phyloP scores from a whole-genome alignment of 1,140 invertebrate genomes.

The Leptinotarsa defecta region DNA sequence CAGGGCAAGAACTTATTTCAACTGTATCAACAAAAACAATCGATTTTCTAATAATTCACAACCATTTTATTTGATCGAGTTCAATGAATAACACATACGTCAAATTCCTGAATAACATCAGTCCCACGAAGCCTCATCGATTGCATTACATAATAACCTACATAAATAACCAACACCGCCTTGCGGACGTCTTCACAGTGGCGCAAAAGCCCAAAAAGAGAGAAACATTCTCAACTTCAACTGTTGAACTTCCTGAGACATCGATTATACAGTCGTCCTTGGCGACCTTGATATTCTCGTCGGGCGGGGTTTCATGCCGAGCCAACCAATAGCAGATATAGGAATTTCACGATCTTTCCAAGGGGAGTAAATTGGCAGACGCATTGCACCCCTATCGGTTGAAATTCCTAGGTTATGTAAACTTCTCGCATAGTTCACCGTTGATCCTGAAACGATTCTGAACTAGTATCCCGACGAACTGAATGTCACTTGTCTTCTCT shows the following conservation, averaged over 20 bases:
- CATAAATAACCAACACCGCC: background rate
- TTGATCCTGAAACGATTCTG: background rate
- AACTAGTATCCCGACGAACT: background rate
- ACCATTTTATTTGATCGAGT: no score
- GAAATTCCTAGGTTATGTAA: conserved; percentile 31
- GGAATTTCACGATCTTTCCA: background rate
- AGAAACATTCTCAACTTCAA: conserved; percentile 7
- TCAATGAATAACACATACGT: no score
- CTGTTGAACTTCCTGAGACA: conserved; percentile 30
- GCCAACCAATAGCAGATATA: conserved; percentile 19
- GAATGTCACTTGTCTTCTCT: background rate
- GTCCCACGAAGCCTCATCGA: conserved; percentile 7
- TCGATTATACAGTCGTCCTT: conserved; percentile 23
- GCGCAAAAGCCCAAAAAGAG: background rate
- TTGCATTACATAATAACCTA: background rate
- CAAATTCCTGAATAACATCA: no score
- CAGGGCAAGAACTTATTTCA: no score
- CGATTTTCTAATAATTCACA: no score
- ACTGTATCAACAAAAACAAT: no score
- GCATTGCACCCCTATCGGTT: conserved; percentile 26
- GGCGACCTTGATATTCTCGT: conserved; percentile 14
- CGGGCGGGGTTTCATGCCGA: background rate
- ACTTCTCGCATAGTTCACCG: background rate
- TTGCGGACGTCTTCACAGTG: background rate
- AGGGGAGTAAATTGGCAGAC: conserved; percentile 29